These are phyloP conservation scores for Apodemia hepburni DNA, from an alignment of 2,888 invertebrate species.

Conservation along the genomic window DNA sequence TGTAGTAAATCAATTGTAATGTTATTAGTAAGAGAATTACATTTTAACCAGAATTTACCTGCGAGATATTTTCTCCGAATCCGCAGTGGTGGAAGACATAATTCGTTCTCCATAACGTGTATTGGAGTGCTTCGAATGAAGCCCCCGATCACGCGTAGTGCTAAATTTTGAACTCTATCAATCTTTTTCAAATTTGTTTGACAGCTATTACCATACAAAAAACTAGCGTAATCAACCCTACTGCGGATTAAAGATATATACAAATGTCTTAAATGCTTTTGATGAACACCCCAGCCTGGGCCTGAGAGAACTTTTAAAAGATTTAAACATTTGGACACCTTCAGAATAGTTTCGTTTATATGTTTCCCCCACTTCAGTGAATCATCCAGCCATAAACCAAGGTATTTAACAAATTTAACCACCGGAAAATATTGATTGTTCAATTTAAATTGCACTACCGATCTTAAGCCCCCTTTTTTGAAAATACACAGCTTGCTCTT, in stretches of 20 bases:
- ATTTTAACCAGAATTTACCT: conserved; percentile 20
- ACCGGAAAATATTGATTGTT: too few species aligned
- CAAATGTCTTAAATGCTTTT: conserved; percentile 18
- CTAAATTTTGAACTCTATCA: conserved; percentile 24
- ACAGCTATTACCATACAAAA: conserved; percentile 22
- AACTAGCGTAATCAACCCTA: conserved; percentile 21
- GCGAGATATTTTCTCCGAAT: conserved; percentile 22
- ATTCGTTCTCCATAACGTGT: conserved; percentile 26
- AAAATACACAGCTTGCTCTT: too few species aligned
- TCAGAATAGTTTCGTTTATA: conserved; percentile 24
- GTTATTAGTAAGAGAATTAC: too few species aligned
- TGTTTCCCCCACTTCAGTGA: conserved; percentile 24
- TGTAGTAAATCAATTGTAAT: too few species aligned
- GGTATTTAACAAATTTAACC: too few species aligned
- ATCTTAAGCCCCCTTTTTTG: too few species aligned
- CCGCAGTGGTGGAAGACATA: conserved; percentile 22
- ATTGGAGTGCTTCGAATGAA: conserved; percentile 25
- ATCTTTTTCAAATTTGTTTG: conserved; percentile 22
- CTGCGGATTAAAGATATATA: conserved; percentile 24
- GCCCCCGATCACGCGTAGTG: conserved; percentile 24
- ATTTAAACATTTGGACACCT: conserved; percentile 21
- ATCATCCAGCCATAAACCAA: conserved; percentile 28
- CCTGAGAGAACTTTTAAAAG: conserved; percentile 26
- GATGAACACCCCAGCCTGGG: conserved; percentile 25
- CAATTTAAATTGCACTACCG: too few species aligned